These are phyloP conservation scores for Pandion haliaetus DNA, from an alignment of 2,113 vertebrate genomes.

Conservation along the genomic window DNA sequence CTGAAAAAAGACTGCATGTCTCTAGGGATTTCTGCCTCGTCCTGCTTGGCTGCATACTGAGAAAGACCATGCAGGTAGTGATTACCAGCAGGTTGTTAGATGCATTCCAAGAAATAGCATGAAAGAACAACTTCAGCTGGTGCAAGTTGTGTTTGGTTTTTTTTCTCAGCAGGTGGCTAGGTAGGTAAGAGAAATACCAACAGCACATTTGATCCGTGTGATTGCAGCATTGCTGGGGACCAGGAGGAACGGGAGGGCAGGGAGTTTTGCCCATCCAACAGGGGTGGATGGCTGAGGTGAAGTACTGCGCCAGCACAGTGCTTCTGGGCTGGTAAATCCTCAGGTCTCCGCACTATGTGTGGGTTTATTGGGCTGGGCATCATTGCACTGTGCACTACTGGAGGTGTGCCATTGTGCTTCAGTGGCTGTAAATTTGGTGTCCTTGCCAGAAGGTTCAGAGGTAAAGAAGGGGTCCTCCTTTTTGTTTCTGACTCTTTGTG, in stretches of 20 bases:
- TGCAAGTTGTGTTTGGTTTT: not conserved
- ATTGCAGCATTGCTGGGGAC: not conserved
- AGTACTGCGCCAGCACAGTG: not conserved
- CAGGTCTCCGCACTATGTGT: fast-evolving
- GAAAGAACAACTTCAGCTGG: not conserved
- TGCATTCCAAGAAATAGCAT: not conserved
- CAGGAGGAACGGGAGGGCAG: not conserved
- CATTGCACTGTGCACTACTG: not conserved
- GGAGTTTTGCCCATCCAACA: not conserved
- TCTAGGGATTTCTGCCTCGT: not conserved
- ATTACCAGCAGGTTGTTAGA: not conserved
- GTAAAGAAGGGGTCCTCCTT: not conserved
- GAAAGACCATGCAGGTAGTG: not conserved
- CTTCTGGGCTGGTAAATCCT: not conserved
- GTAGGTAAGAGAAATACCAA: not conserved
- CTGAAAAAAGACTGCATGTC: not conserved
- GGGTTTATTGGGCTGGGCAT: not conserved
- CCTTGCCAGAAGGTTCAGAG: not conserved
- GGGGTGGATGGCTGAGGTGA: not conserved
- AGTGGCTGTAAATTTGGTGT: not conserved
- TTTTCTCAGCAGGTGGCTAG: not conserved
- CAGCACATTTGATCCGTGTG: fast-evolving
- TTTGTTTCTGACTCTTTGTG: not conserved
- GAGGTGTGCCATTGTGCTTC: not conserved
- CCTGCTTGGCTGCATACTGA: not conserved